Conservation (phyloP, 2,888 invertebrate genomes). For the Volucella zonaria region DNA sequence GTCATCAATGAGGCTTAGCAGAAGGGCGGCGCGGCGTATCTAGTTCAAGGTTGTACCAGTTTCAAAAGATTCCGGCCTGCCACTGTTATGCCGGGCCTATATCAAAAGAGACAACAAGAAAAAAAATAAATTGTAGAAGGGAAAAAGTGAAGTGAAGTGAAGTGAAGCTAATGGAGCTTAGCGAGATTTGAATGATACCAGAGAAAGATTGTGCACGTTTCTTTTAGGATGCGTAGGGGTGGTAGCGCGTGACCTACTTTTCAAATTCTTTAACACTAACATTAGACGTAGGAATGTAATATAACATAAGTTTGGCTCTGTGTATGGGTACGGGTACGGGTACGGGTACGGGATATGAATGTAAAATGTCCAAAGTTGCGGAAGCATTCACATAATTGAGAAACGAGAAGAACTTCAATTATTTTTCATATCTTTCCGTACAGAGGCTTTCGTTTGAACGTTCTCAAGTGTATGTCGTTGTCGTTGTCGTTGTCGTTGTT, state of each 20-base stretch:
- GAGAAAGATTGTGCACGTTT: conserved; percentile 35
- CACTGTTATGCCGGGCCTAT: conserved; percentile 27
- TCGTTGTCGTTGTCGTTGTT: not conserved
- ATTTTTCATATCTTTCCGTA: conserved; percentile 19
- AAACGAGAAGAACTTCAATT: conserved; percentile 59
- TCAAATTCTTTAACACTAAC: not conserved
- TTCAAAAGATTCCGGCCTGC: conserved; percentile 33
- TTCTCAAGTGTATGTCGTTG: not conserved
- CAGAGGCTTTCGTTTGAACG: too few relatives aligned
- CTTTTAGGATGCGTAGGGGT: conserved; percentile 7
- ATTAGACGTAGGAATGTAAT: not conserved
- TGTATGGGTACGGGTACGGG: not conserved
- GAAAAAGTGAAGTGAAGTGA: conserved; percentile 9
- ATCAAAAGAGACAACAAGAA: not conserved
- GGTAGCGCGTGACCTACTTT: conserved; percentile 34
- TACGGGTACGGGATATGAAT: conserved; percentile 27
- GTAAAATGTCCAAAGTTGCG: conserved; percentile 42
- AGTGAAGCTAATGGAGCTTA: not conserved
- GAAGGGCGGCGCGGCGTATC: conserved; percentile 29
- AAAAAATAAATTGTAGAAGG: not conserved
- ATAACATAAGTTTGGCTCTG: not conserved
- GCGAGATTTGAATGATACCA: conserved; percentile 32
- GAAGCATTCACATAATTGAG: conserved; percentile 56
- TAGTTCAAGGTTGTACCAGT: conserved; percentile 66
- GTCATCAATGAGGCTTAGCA: conserved; percentile 47